Evolutionary conservation across 2,888 invertebrate genomes (phyloP), one percentile per base, ranked within the genome.

Genomic region (Trichogramma dendrolimi): DNA sequence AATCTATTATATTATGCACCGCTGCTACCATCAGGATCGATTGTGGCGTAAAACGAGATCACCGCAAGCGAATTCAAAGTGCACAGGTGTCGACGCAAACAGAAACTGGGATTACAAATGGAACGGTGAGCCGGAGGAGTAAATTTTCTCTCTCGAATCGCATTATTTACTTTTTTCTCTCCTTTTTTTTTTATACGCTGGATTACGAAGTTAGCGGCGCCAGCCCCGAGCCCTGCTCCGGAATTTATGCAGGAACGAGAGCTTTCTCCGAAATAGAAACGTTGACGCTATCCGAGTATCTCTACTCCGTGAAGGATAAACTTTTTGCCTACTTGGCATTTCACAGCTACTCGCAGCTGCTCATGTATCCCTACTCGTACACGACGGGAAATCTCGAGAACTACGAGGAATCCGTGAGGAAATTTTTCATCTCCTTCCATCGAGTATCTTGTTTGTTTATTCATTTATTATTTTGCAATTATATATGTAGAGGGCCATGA

Each of bases 81-180:
- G 87, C 67, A 76, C 77, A 62, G 92, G 92, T 1, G 85, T 86
- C 0, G 91, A 92, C 79, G 85, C 89, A 0, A 92, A 92, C 73
- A 83, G 91, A 64, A 92, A 92, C 74, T 91, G 88, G 87, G 86
- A 82, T 67, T 85, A 82, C 71, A 83, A 85, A 61, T 90, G 89
- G 88, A 27, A 27, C 27, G 27, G 27, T 27, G 27, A 27, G 27
- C 27, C 2, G 27, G 27, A 27, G 2, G 27, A 27, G 27, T 27
- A 27, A 27, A 27, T 27, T 27, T 27, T 27, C 27, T 27, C 6
- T n/a, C 41, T 4, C 41, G 7, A 14, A 38, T 7, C 5, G 39
- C 6, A 6, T 7, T 3, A 40, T 39, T 6, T 6, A 38, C 1
- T 8, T 11, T 40, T 47, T 39, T 4, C 4, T 3, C 49, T 6